Evolutionary conservation across 1,140 invertebrate species (phyloP), one percentile per base, ranked within the genome.

Genomic region (Globodera rostochiensis): DNA sequence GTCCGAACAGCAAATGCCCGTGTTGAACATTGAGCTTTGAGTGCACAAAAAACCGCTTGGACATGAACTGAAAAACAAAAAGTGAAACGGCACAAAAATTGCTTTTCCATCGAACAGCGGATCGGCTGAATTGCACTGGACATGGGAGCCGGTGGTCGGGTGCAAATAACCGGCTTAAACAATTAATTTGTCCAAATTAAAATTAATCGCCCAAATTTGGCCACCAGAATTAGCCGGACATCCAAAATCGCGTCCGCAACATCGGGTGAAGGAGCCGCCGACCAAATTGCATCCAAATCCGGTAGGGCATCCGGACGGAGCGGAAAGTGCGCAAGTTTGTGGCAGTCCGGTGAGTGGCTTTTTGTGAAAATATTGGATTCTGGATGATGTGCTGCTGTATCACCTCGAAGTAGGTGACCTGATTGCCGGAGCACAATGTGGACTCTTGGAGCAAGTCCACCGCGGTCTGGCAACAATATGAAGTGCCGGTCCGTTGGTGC

Each of bases 241-340:
- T 25, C 88, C 88, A 70, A 89, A 87, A 80, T 89, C 84, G 47
- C 82, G 82, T 67, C 89, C 88, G 74, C 88, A 89, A 69, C 88
- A 89, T 6, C 87, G 74, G 4, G 88, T 90, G 36, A 87, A 83
- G 71, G 83, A 83, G n/a, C 88, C 88, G 46, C 81, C 82, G 69
- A 89, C 84, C 19, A 89, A 74, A 80, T 89, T 90, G 78, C 88
- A 89, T 46, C 87, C 88, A 69, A 89, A 89, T 36, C 88, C 88
- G 45, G 83, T 74, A 4, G 88, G 88, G 80, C 88, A 89, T 15
- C 80, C 74, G 46, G 83, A 76, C n/a, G 80, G 77, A n/a, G 80
- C 75, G 25, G 76, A 70, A 13, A 89, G 69, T 8, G 83, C 87
- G 77, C 88, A 89, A 3, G 81, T 85, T 69, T 83, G 80, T n/a